phyloP scores from a whole-genome alignment of 2,113 vertebrate genomes.

The Phrynocephalus versicolor region DNA sequence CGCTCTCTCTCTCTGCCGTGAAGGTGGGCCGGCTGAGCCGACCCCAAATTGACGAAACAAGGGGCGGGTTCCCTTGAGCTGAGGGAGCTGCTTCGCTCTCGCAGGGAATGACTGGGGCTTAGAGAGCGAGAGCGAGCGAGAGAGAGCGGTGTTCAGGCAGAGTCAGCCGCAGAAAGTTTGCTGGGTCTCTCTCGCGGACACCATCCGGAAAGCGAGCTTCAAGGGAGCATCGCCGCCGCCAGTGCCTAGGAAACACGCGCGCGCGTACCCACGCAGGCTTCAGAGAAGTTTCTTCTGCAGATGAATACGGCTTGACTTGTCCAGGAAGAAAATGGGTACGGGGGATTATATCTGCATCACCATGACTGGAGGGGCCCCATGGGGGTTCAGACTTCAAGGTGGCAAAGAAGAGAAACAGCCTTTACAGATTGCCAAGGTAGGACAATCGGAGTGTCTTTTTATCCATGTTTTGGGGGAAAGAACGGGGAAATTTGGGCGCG shows the following conservation, averaged over 20 bases:
- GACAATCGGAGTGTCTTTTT: slow-evolving; percentile 21
- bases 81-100: slow-evolving; percentile 45
- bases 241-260: slow-evolving; percentile 25
- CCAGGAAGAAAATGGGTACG: slow-evolving; percentile 82
- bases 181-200: slow-evolving; percentile 39
- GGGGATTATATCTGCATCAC: slow-evolving; percentile 92
- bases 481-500: accelerated
- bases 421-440: slow-evolving; percentile 90
- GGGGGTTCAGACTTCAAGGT: slow-evolving; percentile 91
- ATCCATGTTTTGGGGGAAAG: background rate
- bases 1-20: slow-evolving; percentile 39
- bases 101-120: slow-evolving; percentile 37
- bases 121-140: background rate
- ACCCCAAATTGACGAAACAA: slow-evolving; percentile 72
- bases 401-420: slow-evolving; percentile 84
- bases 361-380: slow-evolving; percentile 90
- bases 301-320: slow-evolving; percentile 61
- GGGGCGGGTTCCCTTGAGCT: slow-evolving; percentile 65
- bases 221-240: slow-evolving; percentile 26
- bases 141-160: slow-evolving; percentile 55
- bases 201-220: slow-evolving; percentile 43
- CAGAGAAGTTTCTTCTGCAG: slow-evolving; percentile 26
- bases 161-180: slow-evolving; percentile 47
- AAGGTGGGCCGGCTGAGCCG: slow-evolving; percentile 71
- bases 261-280: background rate